A percentile compares a stretch with the other conserved stretches of the same genome.
Evolutionary conservation across 1,140 invertebrate genomes (phyloP).

Genomic region (Cherax quadricarinatus): DNA sequence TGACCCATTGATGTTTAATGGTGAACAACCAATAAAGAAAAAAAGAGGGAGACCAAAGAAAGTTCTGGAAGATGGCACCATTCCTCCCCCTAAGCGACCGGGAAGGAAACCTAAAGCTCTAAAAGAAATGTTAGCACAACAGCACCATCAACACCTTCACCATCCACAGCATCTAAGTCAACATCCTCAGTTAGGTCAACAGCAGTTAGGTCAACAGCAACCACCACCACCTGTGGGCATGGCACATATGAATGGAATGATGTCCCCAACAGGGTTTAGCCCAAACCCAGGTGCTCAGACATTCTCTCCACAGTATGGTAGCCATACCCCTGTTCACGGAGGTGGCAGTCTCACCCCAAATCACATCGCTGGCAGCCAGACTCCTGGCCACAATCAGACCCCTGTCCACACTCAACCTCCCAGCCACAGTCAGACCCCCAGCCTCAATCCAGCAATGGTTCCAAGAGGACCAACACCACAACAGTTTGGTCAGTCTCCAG

Average conservation of each 20-base stretch:
- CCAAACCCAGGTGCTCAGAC: slow-evolving; percentile 69
- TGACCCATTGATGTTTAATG: slow-evolving; percentile 74
- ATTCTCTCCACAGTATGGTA: slow-evolving; percentile 70
- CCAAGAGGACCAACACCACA: slow-evolving; percentile 77
- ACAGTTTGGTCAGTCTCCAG: slow-evolving; percentile 82
- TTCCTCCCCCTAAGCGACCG: slow-evolving; percentile 72
- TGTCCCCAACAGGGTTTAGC: slow-evolving; percentile 72
- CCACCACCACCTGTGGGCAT: slow-evolving; percentile 58
- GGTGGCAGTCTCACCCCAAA: slow-evolving; percentile 74
- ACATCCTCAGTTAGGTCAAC: slow-evolving; percentile 40
- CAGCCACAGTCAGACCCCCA: too few species aligned
- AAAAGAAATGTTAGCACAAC: slow-evolving; percentile 71
- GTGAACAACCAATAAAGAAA: slow-evolving; percentile 80
- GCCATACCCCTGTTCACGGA: slow-evolving; percentile 71
- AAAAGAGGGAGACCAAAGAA: slow-evolving; percentile 91
- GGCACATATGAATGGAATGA: slow-evolving; percentile 71
- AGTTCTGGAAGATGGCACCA: slow-evolving; percentile 82
- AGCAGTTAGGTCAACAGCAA: slow-evolving; percentile 39
- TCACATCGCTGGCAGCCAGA: slow-evolving; percentile 66
- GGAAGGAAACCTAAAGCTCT: slow-evolving; percentile 72
- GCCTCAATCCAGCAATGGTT: slow-evolving; percentile 78
- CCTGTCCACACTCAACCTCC: slow-evolving; percentile 11
- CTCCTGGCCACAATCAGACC: slow-evolving; percentile 28
- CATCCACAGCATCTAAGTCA: slow-evolving; percentile 74
- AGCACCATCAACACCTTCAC: slow-evolving; percentile 26